Conservation (phyloP, 2,888 invertebrate genomes). For the Prosopocoilus inquinatus region DNA sequence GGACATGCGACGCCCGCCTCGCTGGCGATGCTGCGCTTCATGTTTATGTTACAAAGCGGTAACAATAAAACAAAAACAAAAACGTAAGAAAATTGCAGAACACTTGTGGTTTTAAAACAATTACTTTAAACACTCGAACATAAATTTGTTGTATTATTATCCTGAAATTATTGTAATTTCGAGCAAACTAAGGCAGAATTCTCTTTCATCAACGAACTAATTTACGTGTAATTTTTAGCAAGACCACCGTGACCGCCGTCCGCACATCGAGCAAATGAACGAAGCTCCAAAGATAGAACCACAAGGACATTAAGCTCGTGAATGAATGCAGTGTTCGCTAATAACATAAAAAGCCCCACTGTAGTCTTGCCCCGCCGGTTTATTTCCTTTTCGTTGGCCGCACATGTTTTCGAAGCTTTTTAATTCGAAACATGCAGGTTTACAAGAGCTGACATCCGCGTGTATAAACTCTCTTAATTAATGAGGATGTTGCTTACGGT, state of each 20-base stretch:
- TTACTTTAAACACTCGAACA: too few relatives aligned
- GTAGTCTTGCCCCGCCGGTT: conserved; percentile 10
- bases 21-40: too few relatives aligned
- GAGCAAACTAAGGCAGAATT: too few relatives aligned
- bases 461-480: conserved; percentile 30
- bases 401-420: conserved; percentile 24
- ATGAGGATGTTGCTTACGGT: conserved; percentile 27
- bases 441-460: conserved; percentile 34
- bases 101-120: too few relatives aligned
- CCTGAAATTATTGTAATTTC: too few relatives aligned
- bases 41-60: too few relatives aligned
- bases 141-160: too few relatives aligned
- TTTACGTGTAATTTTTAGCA: conserved; percentile 19
- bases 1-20: too few relatives aligned
- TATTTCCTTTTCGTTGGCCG: conserved; percentile 17
- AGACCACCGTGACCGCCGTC: conserved; percentile 16
- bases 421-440: conserved; percentile 30
- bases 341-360: conserved; percentile 16
- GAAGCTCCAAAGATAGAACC: conserved; percentile 26
- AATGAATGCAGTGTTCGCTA: conserved; percentile 28
- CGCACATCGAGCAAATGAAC: conserved; percentile 10
- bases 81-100: too few relatives aligned
- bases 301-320: conserved; percentile 22
- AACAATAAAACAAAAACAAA: too few relatives aligned
- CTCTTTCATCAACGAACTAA: neutral